These are phyloP conservation scores for Drosophila nannoptera DNA, from an alignment of 1,140 invertebrate genomes.

Conservation along the genomic window DNA sequence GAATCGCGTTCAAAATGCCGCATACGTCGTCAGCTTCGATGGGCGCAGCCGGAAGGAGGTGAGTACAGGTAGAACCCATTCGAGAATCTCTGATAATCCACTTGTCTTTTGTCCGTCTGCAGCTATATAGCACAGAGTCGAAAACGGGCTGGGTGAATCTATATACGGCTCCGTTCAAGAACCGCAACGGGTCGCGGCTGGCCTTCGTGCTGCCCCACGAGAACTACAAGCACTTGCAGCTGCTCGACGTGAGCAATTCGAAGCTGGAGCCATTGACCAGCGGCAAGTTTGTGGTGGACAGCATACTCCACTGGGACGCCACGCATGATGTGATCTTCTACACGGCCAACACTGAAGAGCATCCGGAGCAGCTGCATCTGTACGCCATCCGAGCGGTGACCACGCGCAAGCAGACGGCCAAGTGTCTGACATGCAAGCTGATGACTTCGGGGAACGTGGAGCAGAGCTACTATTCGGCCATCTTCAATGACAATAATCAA, in stretches of 20 bases:
- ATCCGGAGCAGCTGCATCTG: conserved; percentile 82
- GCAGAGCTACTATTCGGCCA: conserved; percentile 73
- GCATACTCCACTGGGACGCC: conserved; percentile 89
- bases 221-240: conserved; percentile 84
- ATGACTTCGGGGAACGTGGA: conserved; percentile 63
- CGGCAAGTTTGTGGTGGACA: conserved; percentile 88
- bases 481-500: conserved; percentile 68
- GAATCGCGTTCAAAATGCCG: conserved; percentile 90
- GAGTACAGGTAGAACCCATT: background rate
- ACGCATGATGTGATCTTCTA: conserved; percentile 84
- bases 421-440: conserved; percentile 82
- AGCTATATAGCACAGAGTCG: conserved; percentile 66
- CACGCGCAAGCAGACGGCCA: conserved; percentile 70
- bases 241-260: conserved; percentile 78
- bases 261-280: conserved; percentile 80
- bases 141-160: conserved; percentile 86
- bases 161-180: conserved; percentile 82
- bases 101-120: background rate
- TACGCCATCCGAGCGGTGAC: conserved; percentile 80
- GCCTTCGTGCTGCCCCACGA: conserved; percentile 84
- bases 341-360: conserved; percentile 81
- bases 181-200: conserved; percentile 81
- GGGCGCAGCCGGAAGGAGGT: conserved; percentile 57
- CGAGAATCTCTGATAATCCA: background rate
- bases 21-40: conserved; percentile 66